These are phyloP conservation scores for Campylomormyrus numenius DNA, from an alignment of 2,113 vertebrate species.

Conservation along the genomic window DNA sequence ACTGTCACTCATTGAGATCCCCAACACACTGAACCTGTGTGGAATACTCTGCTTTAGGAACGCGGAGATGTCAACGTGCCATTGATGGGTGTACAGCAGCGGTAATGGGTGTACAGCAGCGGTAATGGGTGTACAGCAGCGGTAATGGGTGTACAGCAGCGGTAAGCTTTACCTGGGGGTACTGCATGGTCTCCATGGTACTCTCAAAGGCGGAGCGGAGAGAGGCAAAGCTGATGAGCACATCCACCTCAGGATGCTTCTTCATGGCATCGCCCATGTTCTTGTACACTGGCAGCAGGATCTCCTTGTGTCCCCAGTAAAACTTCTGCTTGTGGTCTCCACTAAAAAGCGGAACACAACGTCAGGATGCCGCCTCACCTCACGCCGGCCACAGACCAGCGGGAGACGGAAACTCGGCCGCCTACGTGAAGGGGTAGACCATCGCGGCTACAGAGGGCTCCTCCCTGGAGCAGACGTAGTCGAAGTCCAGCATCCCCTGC, in stretches of 20 bases:
- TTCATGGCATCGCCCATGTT: slow-evolving; percentile 96
- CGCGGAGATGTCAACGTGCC: neutral
- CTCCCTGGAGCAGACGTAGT: slow-evolving; percentile 85
- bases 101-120: neutral
- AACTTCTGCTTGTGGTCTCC: slow-evolving; percentile 99
- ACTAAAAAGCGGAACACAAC: slow-evolving; percentile 44
- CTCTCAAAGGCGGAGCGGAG: slow-evolving; percentile 94
- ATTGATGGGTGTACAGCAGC: neutral
- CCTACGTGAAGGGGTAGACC: slow-evolving; percentile 97
- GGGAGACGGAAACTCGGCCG: neutral
- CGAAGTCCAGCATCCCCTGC: slow-evolving; percentile 97
- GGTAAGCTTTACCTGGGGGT: slow-evolving; percentile 67
- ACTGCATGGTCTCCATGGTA: slow-evolving; percentile 91
- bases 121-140: neutral
- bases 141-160: neutral
- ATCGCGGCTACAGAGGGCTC: slow-evolving; percentile 89
- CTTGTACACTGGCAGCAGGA: slow-evolving; percentile 92
- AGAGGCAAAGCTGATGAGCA: slow-evolving; percentile 93
- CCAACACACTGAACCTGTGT: neutral
- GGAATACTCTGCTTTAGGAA: neutral
- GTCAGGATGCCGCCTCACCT: neutral
- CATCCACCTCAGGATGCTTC: slow-evolving; percentile 91
- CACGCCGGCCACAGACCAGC: too few relatives aligned
- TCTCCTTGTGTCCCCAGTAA: slow-evolving; percentile 99
- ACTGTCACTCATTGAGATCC: neutral